These are phyloP conservation scores for Xiphorhynchus elegans DNA, from an alignment of 2,113 vertebrate genomes.

Conservation along the genomic window DNA sequence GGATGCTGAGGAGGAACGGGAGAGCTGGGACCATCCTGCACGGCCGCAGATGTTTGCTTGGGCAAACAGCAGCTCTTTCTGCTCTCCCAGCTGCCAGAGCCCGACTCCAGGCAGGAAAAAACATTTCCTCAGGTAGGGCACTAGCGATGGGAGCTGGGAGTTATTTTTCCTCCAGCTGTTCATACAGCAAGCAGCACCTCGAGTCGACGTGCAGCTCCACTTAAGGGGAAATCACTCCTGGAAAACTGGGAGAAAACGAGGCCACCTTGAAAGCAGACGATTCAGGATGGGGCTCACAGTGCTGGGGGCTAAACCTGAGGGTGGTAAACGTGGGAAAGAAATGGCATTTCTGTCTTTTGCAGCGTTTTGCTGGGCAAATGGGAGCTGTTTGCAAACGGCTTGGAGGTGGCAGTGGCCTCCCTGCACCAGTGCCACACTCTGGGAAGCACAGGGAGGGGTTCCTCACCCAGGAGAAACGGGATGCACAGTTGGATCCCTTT, in stretches of 20 bases:
- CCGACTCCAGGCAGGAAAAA: neutral
- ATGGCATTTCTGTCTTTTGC: neutral
- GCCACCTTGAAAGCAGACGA: neutral
- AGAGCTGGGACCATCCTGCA: neutral
- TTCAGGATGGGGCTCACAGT: neutral
- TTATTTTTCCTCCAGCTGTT: neutral
- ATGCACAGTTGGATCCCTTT: neutral
- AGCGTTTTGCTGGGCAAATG: neutral
- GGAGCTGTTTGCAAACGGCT: conserved; percentile 17
- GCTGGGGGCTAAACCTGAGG: neutral
- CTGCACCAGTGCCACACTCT: neutral
- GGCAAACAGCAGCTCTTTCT: neutral
- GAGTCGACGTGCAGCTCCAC: neutral
- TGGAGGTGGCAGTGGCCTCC: neutral
- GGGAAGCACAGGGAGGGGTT: neutral
- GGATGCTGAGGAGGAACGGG: neutral
- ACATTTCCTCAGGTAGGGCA: conserved; percentile 17
- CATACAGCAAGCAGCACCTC: neutral
- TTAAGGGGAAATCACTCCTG: rapidly evolving
- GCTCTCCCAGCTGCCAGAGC: neutral
- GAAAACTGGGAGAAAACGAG: rapidly evolving
- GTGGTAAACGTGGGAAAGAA: neutral
- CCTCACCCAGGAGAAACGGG: neutral
- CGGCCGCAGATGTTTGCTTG: neutral
- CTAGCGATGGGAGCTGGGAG: neutral